Evolutionary conservation across 1,140 invertebrate genomes (phyloP), one percentile per base, ranked within the genome.

Genomic region (Radopholus similis): DNA sequence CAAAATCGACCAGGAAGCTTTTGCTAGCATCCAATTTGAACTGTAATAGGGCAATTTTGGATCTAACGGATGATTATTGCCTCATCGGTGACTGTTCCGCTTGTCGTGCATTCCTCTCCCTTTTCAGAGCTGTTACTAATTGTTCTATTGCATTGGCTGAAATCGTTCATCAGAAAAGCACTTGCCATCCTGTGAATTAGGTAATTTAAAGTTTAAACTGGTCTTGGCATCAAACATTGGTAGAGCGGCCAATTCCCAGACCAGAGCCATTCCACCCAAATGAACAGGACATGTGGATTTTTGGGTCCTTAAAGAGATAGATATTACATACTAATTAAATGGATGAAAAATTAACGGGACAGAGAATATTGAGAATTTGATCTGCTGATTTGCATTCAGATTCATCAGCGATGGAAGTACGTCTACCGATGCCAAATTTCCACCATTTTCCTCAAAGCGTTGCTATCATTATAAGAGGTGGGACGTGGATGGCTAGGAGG

Each of bases 111-210:
- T 23, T 23, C 42, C 4, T 47, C 15, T 23, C 42, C n/a, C 15
- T 13, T 4, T 13, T 40, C 38, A 40, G 38, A 40, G 40, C 53
- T 40, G 5, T 38, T 30, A 32, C n/a, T 44, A 9, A 2, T 18
- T 30, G 5, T 38, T 42, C 21, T 72, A 8, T 40, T 6, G 26
- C 26, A 40, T 13, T 37, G 11, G 47, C 67, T 72, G 21, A 73
- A 68, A 26, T 68, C 70, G 70, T 35, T 69, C 34, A 68, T 44
- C 21, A 37, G 32, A 37, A 68, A 68, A 21, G 67, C 67, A 13
- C 40, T 34, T 8, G 63, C 21, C 67, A 68, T 68, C 37, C n/a
- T n/a, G n/a, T 1, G 58, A 15, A 15, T 15, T 23, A 13, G 8
- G 66, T 58, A 58, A 68, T 64, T 8, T 26, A 58, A 15, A 55